phyloP scores from a whole-genome alignment of 2,113 vertebrate genomes.

The Hylia prasina region DNA sequence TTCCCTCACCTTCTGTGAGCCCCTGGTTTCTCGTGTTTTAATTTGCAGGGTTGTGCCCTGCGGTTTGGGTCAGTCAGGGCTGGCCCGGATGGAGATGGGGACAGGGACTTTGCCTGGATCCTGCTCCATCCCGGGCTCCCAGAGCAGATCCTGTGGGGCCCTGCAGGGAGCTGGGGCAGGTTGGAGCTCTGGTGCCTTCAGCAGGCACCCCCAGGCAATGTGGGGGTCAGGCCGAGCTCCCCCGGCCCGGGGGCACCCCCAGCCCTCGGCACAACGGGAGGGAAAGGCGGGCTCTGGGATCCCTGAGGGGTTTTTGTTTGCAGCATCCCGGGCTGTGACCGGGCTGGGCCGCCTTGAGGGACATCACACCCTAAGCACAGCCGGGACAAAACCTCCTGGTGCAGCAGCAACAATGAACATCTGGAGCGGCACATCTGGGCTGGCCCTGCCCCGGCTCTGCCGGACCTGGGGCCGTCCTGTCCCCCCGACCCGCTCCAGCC shows the following conservation, averaged over 20 bases:
- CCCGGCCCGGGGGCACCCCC: neutral
- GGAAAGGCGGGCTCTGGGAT: fast-evolving
- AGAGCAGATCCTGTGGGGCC: neutral
- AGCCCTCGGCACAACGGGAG: neutral
- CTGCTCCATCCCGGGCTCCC: neutral
- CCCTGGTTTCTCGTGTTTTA: neutral
- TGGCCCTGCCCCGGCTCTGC: fast-evolving
- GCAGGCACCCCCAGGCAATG: fast-evolving
- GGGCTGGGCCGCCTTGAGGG: neutral
- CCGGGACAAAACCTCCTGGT: neutral
- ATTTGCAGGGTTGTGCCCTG: no score
- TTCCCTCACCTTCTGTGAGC: neutral
- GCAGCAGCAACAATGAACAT: neutral
- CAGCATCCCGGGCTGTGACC: fast-evolving
- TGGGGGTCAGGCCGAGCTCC: neutral
- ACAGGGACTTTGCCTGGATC: neutral
- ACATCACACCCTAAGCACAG: no score
- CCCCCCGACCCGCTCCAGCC: fast-evolving
- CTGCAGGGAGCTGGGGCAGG: fast-evolving
- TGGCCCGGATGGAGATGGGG: no score
- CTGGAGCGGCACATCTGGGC: neutral
- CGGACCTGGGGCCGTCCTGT: fast-evolving
- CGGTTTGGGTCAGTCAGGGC: neutral
- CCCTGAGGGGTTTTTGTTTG: neutral
- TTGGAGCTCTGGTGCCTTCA: neutral